phyloP scores from a whole-genome alignment of 2,888 invertebrate genomes.

The Phengaris arion region DNA sequence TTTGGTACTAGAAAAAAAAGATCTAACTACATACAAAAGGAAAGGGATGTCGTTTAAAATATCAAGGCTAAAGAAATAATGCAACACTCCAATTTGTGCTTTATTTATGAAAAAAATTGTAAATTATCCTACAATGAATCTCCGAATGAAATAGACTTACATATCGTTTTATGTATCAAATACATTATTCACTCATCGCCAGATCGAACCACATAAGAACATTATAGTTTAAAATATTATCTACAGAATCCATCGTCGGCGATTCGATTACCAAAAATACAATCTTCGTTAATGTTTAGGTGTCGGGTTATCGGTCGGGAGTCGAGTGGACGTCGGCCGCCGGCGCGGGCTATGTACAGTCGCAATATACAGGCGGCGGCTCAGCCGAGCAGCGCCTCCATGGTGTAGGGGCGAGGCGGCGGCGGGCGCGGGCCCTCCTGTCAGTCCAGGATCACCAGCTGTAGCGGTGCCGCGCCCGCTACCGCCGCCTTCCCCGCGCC shows the following conservation, averaged over 20 bases:
- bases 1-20: neutral
- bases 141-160: slow-evolving; percentile 81
- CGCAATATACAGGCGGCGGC: slow-evolving; percentile 55
- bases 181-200: slow-evolving; percentile 78
- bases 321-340: slow-evolving; percentile 32
- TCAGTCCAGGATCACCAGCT: slow-evolving; percentile 88
- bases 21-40: neutral
- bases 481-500: slow-evolving; percentile 40
- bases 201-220: slow-evolving; percentile 79
- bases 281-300: slow-evolving; percentile 60
- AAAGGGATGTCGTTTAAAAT: neutral
- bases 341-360: slow-evolving; percentile 57
- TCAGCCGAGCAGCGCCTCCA: slow-evolving; percentile 83
- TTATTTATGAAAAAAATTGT: slow-evolving; percentile 84
- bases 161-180: slow-evolving; percentile 80
- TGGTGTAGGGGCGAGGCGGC: slow-evolving; percentile 81
- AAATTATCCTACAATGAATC: slow-evolving; percentile 83
- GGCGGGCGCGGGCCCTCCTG: slow-evolving; percentile 70
- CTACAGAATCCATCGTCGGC: slow-evolving; percentile 78
- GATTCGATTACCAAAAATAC: slow-evolving; percentile 78
- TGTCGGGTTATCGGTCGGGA: slow-evolving; percentile 32
- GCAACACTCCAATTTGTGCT: slow-evolving; percentile 79
- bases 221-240: slow-evolving; percentile 79
- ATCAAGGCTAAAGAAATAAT: slow-evolving; percentile 56
- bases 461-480: slow-evolving; percentile 46